Evolutionary conservation across 2,113 vertebrate genomes (phyloP), one percentile per base, ranked within the genome.

Genomic region (Aythya baeri): DNA sequence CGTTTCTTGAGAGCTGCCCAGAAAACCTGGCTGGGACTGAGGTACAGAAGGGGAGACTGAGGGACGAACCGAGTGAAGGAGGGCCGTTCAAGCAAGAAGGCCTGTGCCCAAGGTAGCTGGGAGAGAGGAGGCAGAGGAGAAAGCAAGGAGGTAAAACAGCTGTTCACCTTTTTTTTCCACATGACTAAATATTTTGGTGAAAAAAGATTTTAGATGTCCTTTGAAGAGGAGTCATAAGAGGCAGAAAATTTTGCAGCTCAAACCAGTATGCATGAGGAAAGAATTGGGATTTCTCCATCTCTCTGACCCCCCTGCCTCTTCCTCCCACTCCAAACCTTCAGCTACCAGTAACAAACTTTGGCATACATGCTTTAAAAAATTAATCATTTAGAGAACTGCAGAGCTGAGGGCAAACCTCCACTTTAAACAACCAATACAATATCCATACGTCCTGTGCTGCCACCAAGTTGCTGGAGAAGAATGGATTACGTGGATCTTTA

Each of bases 11-110:
- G 90, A 93, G 90, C 92, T 84, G 90, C 70, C 70, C 92, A 92
- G 77, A 96, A 97, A 93, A 95, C 83, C 91, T 94, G 93, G 77
- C 88, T 94, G 74, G 91, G 88, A 91, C 41, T 14, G 17, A 61
- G 36, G 77, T 89, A 82, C 73, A 46, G 62, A 91, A 83, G 79
- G 58, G 18, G 44, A 93, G 34, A 72, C 4, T 43, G 87, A 72
- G 54, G 50, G 59, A 34, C 32, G 31, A 84, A 83, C 31, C 32
- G 49, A 88, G 88, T 14, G 27, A 50, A 76, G 32, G 22, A 75
- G 57, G 32, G 2, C 7, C 76, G 57, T 36, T 82, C 32, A 86
- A 88, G 74, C 38, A 63, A 63, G 44, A 86, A 46, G 54, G 44
- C 29, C 73, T 72, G 63, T 77, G n/a, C 43, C 77, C 44, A n/a